These are phyloP conservation scores for Folsomia manolachei DNA, from an alignment of 2,888 invertebrate species.

Conservation along the genomic window DNA sequence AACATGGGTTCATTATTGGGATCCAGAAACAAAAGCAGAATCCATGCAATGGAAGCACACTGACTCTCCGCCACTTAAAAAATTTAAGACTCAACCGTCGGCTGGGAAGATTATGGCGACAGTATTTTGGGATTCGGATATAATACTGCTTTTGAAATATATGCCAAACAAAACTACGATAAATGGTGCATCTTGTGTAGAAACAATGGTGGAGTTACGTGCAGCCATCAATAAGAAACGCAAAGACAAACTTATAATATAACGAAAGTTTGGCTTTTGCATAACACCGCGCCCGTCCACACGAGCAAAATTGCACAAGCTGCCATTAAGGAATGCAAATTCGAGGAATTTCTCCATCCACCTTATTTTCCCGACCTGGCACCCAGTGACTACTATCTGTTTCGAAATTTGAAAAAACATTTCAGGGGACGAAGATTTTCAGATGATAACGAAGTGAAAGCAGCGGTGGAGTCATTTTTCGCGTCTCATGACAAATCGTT, in stretches of 20 bases:
- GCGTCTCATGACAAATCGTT: slow-evolving; percentile 1
- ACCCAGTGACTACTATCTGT: slow-evolving; percentile 22
- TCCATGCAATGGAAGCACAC: slow-evolving; percentile 10
- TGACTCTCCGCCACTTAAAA: slow-evolving; percentile 13
- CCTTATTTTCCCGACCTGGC: slow-evolving; percentile 25
- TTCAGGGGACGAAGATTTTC: slow-evolving; percentile 17
- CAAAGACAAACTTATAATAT: too few relatives aligned
- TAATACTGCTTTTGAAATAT: slow-evolving; percentile 20
- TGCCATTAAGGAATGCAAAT: neutral
- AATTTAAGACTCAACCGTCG: slow-evolving; percentile 5
- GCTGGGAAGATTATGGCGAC: slow-evolving; percentile 17
- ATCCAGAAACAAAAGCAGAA: slow-evolving; percentile 15
- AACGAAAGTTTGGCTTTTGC: slow-evolving; percentile 9
- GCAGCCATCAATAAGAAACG: slow-evolving; percentile 14
- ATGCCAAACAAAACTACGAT: slow-evolving; percentile 16
- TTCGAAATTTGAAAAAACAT: slow-evolving; percentile 18
- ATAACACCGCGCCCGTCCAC: slow-evolving; percentile 23
- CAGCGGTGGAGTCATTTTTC: slow-evolving; percentile 4
- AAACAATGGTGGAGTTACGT: slow-evolving; percentile 14
- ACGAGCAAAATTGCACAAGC: neutral
- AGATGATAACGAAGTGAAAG: slow-evolving; percentile 16
- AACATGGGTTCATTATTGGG: slow-evolving; percentile 22
- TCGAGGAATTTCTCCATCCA: slow-evolving; percentile 12
- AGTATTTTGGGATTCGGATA: slow-evolving; percentile 17
- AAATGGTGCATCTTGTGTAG: slow-evolving; percentile 12